Evolutionary conservation across 2,888 invertebrate species (phyloP).

Genomic region (Melieria omissa): DNA sequence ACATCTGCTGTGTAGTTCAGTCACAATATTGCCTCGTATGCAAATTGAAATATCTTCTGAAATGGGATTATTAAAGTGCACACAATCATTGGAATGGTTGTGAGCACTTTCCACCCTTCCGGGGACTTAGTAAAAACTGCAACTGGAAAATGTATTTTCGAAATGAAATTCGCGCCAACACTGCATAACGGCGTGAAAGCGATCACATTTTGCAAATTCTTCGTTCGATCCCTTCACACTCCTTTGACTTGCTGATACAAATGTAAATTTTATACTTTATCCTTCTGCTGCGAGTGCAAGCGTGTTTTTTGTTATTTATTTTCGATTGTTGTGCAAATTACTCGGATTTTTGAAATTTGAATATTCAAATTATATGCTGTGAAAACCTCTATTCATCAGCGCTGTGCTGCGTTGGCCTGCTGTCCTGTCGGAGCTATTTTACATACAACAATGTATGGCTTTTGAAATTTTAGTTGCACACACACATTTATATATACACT

Average conservation of each 20-base stretch:
- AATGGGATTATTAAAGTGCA: too few relatives aligned
- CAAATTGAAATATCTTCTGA: too few relatives aligned
- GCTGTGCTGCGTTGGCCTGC: too few relatives aligned
- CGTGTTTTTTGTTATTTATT: not conserved
- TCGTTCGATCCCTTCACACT: slow-evolving; percentile 21
- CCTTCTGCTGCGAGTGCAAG: not conserved
- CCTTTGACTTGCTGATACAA: not conserved
- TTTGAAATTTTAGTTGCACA: not conserved
- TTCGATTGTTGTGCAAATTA: slow-evolving; percentile 22
- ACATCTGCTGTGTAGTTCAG: too few relatives aligned
- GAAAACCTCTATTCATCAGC: too few relatives aligned
- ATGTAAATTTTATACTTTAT: too few relatives aligned
- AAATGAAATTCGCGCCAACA: not conserved
- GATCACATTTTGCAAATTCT: slow-evolving; percentile 15
- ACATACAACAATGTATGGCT: too few relatives aligned
- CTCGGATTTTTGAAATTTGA: slow-evolving; percentile 24
- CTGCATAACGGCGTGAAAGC: slow-evolving; percentile 22
- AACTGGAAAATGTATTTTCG: slow-evolving; percentile 19
- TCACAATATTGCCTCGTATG: too few relatives aligned
- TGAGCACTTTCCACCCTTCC: too few relatives aligned
- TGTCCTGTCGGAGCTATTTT: too few relatives aligned
- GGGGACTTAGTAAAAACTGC: not conserved
- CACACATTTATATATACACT: slow-evolving; percentile 1
- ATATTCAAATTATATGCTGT: slow-evolving; percentile 27
- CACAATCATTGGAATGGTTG: too few relatives aligned